Evolutionary conservation across 1,140 invertebrate genomes (phyloP).

Genomic region (Trachymyrmex septentrionalis): DNA sequence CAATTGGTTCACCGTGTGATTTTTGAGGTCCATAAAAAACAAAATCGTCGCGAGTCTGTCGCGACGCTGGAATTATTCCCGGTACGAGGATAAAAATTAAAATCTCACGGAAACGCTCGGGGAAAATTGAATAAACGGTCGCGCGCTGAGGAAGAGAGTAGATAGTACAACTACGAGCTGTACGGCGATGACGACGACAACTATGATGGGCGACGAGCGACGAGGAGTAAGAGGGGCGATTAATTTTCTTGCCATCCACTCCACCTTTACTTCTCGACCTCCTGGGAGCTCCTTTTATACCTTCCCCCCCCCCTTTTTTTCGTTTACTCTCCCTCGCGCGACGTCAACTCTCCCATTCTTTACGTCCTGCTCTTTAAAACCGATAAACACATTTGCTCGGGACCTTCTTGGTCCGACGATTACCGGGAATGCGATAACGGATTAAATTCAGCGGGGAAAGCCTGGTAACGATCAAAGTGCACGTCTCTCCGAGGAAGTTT

Average conservation of each 20-base stretch:
- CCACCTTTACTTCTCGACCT: conserved; percentile 27
- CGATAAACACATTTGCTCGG: conserved; percentile 71
- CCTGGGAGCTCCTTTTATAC: conserved; percentile 38
- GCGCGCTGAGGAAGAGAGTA: conserved; percentile 22
- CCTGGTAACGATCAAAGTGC: conserved; percentile 34
- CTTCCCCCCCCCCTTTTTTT: neutral
- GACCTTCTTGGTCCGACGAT: conserved; percentile 53
- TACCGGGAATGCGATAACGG: conserved; percentile 50
- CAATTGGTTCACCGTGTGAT: neutral
- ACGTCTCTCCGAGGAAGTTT: conserved; percentile 6
- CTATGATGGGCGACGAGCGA: conserved; percentile 16
- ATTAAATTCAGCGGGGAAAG: conserved; percentile 39
- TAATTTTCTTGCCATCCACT: conserved; percentile 62
- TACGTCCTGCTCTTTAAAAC: conserved; percentile 59
- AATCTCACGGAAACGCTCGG: conserved; percentile 36
- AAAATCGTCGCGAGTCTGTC: neutral
- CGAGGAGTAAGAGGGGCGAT: conserved; percentile 36
- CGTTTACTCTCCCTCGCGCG: conserved; percentile 16
- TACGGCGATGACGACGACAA: conserved; percentile 21
- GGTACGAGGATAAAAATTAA: conserved; percentile 35
- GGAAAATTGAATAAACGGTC: conserved; percentile 47
- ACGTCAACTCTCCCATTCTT: conserved; percentile 43
- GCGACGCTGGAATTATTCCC: conserved; percentile 17
- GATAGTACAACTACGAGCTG: neutral
- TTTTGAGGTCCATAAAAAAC: neutral